Conservation (phyloP, 2,113 vertebrate genomes). For the Corydoras maculifer region DNA sequence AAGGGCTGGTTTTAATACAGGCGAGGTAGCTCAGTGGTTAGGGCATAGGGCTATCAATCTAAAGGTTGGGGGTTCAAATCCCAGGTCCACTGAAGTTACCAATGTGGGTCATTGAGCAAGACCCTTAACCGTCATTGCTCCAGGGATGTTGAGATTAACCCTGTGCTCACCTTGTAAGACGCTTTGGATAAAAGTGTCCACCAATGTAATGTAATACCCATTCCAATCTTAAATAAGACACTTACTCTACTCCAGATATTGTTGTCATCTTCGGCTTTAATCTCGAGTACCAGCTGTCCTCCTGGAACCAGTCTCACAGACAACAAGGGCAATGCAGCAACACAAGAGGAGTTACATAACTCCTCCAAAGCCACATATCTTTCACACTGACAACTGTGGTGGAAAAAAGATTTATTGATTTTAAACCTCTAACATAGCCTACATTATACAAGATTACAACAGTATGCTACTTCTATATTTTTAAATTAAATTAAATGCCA, state of each 20-base stretch:
- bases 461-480: not conserved
- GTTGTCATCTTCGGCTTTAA: slow-evolving; percentile 49
- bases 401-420: slow-evolving; percentile 1
- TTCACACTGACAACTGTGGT: slow-evolving; percentile 75
- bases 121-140: too few relatives aligned
- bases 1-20: too few relatives aligned
- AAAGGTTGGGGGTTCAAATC: too few relatives aligned
- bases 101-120: too few relatives aligned
- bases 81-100: too few relatives aligned
- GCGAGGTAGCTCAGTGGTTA: too few relatives aligned
- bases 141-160: too few relatives aligned
- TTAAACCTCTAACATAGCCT: not conserved
- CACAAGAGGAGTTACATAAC: slow-evolving; percentile 76
- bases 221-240: not conserved
- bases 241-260: slow-evolving; percentile 52
- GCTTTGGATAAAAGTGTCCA: too few relatives aligned
- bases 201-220: too few relatives aligned
- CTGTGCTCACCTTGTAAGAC: too few relatives aligned
- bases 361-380: slow-evolving; percentile 79
- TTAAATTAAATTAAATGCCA: not conserved
- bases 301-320: slow-evolving; percentile 61
- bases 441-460: too few relatives aligned
- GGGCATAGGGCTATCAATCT: too few relatives aligned
- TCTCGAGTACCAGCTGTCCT: slow-evolving; percentile 66
- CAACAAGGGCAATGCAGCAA: slow-evolving; percentile 67